These are phyloP conservation scores for Pristis pectinata DNA, from an alignment of 2,797 vertebrate genomes.

Conservation along the genomic window DNA sequence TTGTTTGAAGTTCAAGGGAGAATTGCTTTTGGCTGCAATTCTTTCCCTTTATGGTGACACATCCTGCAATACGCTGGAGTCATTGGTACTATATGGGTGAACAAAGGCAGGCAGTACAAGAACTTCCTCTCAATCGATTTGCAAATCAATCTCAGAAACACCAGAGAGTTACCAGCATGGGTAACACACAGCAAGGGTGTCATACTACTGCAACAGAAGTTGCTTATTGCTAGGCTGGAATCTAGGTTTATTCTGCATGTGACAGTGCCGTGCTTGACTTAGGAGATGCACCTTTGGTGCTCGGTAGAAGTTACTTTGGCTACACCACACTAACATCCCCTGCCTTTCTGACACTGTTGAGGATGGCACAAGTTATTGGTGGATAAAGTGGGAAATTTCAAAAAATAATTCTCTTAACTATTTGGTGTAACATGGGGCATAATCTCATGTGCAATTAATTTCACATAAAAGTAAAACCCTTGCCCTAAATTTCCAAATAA, in stretches of 20 bases:
- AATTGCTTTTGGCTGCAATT: no score
- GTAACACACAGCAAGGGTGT: no score
- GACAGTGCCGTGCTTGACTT: not conserved
- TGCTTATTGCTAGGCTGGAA: not conserved
- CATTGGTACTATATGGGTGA: not conserved
- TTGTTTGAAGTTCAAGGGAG: no score
- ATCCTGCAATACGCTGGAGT: no score
- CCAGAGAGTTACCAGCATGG: not conserved
- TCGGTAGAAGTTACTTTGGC: not conserved
- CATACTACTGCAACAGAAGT: not conserved
- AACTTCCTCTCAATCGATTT: not conserved
- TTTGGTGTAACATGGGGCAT: not conserved
- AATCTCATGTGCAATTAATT: not conserved
- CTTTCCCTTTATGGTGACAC: no score
- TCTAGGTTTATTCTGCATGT: not conserved
- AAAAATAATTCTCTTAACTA: not conserved
- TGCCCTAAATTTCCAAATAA: not conserved
- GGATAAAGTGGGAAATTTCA: not conserved
- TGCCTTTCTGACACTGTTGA: not conserved
- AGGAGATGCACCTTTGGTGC: not conserved
- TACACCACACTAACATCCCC: not conserved
- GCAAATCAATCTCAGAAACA: not conserved
- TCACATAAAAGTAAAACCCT: not conserved
- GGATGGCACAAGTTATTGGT: not conserved
- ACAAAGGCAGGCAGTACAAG: not conserved